Percentiles rank a stretch among this genome's conserved stretches.
Evolutionary conservation across 2,888 invertebrate species (phyloP).

Genomic region (Beris morrisii): DNA sequence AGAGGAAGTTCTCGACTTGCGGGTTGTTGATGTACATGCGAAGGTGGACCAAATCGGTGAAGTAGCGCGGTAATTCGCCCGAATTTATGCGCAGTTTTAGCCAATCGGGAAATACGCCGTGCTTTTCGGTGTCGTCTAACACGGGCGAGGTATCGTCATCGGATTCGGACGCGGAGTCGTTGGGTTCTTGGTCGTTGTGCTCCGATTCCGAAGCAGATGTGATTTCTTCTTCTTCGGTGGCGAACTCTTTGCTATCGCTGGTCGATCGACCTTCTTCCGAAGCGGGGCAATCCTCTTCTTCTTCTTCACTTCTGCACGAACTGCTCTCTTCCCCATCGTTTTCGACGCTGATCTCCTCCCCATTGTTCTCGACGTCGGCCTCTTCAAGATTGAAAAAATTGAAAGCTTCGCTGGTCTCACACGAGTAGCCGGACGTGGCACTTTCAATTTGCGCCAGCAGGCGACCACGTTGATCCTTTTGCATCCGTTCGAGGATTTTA

Average conservation of each 20-base stretch:
- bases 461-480: slow-evolving; percentile 59
- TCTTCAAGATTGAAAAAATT: slow-evolving; percentile 58
- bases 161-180: slow-evolving; percentile 20
- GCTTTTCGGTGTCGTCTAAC: background rate
- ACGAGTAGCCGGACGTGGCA: slow-evolving; percentile 67
- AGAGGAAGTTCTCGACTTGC: slow-evolving; percentile 71
- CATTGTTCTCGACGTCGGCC: slow-evolving; percentile 13
- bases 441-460: slow-evolving; percentile 63
- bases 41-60: slow-evolving; percentile 69
- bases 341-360: slow-evolving; percentile 31
- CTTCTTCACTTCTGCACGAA: slow-evolving; percentile 38
- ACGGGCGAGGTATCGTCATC: slow-evolving; percentile 7
- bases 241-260: background rate
- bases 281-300: slow-evolving; percentile 45
- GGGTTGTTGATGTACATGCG: slow-evolving; percentile 67
- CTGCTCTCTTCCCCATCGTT: slow-evolving; percentile 24
- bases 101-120: slow-evolving; percentile 60
- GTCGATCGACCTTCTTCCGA: slow-evolving; percentile 14
- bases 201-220: background rate
- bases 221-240: background rate
- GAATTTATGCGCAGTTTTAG: slow-evolving; percentile 65
- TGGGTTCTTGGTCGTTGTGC: background rate
- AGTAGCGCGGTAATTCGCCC: slow-evolving; percentile 65
- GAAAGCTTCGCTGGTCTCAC: slow-evolving; percentile 61
- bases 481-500: slow-evolving; percentile 67